Conservation (phyloP, 2,888 invertebrate species). For the Himalopsyche japonica region DNA sequence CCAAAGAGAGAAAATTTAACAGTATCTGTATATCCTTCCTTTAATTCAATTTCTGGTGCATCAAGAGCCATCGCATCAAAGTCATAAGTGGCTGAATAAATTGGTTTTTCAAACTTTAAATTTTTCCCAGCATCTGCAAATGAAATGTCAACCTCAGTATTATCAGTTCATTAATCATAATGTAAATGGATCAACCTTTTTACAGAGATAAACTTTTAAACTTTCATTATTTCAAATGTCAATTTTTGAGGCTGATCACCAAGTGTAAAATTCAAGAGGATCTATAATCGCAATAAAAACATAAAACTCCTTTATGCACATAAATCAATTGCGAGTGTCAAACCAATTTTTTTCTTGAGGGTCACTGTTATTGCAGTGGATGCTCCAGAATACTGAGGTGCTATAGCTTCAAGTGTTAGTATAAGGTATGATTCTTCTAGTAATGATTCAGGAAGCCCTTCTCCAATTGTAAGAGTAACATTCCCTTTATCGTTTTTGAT, state of each 20-base stretch:
- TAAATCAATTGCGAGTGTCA: background rate
- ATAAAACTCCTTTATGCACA: background rate
- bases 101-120: background rate
- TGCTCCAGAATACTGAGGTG: background rate
- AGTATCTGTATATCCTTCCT: background rate
- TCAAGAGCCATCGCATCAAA: background rate
- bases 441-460: too few relatives aligned
- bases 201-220: too few relatives aligned
- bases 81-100: constrained; percentile 17
- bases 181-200: too few relatives aligned
- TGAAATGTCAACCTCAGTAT: constrained; percentile 8
- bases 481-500: too few relatives aligned
- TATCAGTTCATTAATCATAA: background rate
- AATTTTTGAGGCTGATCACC: too few relatives aligned
- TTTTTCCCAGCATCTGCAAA: constrained; percentile 32
- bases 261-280: background rate
- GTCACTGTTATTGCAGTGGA: too few relatives aligned
- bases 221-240: too few relatives aligned
- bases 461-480: too few relatives aligned
- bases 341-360: background rate
- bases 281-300: constrained; percentile 5
- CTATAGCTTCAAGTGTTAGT: too few relatives aligned
- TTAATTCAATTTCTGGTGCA: background rate
- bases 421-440: too few relatives aligned
- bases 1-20: constrained; percentile 2